Percentiles rank a stretch among this genome's conserved stretches.
Conservation (phyloP, 2,113 vertebrate genomes). For the Sigmodon hispidus region DNA sequence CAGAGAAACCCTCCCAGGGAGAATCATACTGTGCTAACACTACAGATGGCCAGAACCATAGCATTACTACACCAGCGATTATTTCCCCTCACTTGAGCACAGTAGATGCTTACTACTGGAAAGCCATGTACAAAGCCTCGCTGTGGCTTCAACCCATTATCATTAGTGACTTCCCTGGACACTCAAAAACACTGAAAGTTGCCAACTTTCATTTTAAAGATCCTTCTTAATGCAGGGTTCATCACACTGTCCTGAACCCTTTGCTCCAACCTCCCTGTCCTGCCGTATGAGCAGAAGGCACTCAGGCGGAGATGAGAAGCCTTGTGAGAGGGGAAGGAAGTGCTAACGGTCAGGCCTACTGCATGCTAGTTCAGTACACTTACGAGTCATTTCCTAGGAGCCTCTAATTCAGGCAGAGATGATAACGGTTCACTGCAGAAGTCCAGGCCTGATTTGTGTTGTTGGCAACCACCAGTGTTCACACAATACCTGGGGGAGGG, state of each 20-base stretch:
- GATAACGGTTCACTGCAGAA: conserved; percentile 42
- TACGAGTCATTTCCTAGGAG: conserved; percentile 71
- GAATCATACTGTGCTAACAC: conserved; percentile 67
- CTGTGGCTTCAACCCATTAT: conserved; percentile 71
- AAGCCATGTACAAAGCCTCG: conserved; percentile 56
- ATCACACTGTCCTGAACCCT: conserved; percentile 29
- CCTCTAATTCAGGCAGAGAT: conserved; percentile 70
- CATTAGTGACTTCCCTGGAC: conserved; percentile 69
- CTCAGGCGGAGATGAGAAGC: conserved; percentile 23
- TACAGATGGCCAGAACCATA: conserved; percentile 57
- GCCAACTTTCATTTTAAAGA: conserved; percentile 22
- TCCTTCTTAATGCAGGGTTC: conserved; percentile 31
- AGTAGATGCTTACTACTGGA: conserved; percentile 70
- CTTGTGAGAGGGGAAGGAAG: conserved; percentile 37
- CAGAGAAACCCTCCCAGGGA: conserved; percentile 66
- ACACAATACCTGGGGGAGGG: conserved; percentile 68
- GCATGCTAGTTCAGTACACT: conserved; percentile 30
- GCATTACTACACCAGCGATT: conserved; percentile 67
- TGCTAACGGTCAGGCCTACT: neutral
- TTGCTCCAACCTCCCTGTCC: neutral
- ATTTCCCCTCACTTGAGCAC: conserved; percentile 65
- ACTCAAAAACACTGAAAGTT: conserved; percentile 65
- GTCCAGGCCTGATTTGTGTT: conserved; percentile 62
- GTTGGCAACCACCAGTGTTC: conserved; percentile 68
- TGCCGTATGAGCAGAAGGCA: neutral